Evolutionary conservation across 2,113 vertebrate species (phyloP).

Genomic region (Paradoxurus hermaphroditus): DNA sequence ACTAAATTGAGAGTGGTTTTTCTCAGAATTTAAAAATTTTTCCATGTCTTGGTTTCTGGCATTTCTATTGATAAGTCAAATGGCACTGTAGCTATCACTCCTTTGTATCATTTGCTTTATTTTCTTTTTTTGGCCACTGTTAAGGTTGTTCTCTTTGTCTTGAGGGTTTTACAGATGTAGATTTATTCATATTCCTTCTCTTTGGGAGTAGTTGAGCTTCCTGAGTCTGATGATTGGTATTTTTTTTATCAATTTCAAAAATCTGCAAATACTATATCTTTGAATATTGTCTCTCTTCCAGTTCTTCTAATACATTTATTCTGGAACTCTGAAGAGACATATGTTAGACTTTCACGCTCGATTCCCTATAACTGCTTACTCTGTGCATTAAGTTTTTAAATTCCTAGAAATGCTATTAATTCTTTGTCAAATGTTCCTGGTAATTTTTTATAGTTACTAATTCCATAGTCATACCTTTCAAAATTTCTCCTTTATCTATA

Average conservation of each 20-base stretch:
- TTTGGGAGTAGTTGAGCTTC: not conserved
- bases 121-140: not conserved
- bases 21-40: not conserved
- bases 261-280: not conserved
- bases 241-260: not conserved
- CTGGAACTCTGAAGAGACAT: not conserved
- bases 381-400: not conserved
- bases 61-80: not conserved
- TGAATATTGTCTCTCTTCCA: not conserved
- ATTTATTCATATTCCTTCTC: not conserved
- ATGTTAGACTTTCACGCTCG: not conserved
- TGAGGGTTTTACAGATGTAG: not conserved
- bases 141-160: not conserved
- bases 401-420: constrained; percentile 6
- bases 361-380: not conserved
- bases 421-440: not conserved
- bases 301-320: not conserved
- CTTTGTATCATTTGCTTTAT: not conserved
- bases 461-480: not conserved
- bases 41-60: not conserved
- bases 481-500: not conserved
- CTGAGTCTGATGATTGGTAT: not conserved
- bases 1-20: not conserved
- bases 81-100: not conserved
- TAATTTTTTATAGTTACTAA: not conserved